Conservation (phyloP, 2,113 vertebrate species). For the Neolamprologus hecqui region DNA sequence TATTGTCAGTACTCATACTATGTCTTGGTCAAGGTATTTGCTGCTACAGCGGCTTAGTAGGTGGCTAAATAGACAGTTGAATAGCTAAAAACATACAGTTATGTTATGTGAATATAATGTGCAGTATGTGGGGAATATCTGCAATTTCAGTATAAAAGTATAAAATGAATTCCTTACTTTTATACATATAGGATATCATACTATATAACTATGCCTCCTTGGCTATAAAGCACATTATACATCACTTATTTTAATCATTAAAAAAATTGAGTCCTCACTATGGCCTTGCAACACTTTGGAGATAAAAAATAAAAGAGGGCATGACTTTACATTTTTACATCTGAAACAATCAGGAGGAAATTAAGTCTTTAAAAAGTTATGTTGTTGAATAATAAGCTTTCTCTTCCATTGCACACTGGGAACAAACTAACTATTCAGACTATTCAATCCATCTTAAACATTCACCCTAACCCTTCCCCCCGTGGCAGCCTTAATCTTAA, state of each 20-base stretch:
- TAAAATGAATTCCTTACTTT: background rate
- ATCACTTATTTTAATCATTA: background rate
- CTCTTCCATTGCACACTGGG: background rate
- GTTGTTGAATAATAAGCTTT: constrained; percentile 6
- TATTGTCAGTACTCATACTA: background rate
- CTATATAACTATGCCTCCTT: background rate
- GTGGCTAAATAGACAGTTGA: background rate
- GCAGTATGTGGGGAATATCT: background rate
- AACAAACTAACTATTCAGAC: constrained; percentile 30
- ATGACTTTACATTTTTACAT: background rate
- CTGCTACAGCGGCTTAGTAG: background rate
- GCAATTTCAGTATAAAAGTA: background rate
- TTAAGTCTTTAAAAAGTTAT: background rate
- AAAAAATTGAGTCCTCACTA: background rate
- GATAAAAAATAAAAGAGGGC: background rate
- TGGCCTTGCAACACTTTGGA: background rate
- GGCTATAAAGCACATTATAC: background rate
- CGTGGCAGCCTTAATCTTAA: constrained; percentile 27
- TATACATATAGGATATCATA: background rate
- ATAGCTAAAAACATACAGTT: background rate
- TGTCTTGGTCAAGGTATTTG: background rate
- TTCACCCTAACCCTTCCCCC: constrained; percentile 14
- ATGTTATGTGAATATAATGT: background rate
- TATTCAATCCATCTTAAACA: constrained; percentile 41
- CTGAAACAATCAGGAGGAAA: background rate